A percentile compares a stretch with the other conserved stretches of the same genome.
These are phyloP conservation scores for Haemorhous mexicanus DNA, from an alignment of 2,113 vertebrate genomes.

Conservation along the genomic window DNA sequence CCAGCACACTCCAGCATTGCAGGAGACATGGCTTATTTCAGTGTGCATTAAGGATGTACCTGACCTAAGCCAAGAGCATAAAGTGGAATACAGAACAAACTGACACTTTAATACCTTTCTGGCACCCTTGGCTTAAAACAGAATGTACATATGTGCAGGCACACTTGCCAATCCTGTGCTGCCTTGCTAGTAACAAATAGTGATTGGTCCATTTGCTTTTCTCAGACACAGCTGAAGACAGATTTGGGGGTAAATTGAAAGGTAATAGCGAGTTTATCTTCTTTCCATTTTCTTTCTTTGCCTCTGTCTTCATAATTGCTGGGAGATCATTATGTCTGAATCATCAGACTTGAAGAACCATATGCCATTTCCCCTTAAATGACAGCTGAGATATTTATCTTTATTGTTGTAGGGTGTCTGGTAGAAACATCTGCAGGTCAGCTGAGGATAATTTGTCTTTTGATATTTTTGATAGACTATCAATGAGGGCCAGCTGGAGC, in stretches of 20 bases:
- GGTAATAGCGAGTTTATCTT: background rate
- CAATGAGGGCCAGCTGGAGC: background rate
- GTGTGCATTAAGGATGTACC: background rate
- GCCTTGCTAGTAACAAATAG: background rate
- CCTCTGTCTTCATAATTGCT: background rate
- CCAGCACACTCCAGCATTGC: background rate
- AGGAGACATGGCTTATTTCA: background rate
- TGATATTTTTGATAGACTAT: background rate
- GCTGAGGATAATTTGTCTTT: background rate
- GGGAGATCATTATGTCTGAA: background rate
- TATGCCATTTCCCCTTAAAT: background rate
- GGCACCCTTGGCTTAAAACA: background rate
- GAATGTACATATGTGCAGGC: accelerated
- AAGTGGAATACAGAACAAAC: background rate
- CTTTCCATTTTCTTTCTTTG: slow-evolving; percentile 1
- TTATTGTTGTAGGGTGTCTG: background rate
- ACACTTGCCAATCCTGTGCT: background rate
- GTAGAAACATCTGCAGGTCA: background rate
- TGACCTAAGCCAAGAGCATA: background rate
- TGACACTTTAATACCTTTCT: background rate
- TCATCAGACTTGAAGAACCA: background rate
- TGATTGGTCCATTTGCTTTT: background rate
- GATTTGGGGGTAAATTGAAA: background rate
- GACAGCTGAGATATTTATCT: background rate
- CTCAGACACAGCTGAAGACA: background rate